Conservation (phyloP, 2,888 invertebrate species). For the Drosophila paramelanica region DNA sequence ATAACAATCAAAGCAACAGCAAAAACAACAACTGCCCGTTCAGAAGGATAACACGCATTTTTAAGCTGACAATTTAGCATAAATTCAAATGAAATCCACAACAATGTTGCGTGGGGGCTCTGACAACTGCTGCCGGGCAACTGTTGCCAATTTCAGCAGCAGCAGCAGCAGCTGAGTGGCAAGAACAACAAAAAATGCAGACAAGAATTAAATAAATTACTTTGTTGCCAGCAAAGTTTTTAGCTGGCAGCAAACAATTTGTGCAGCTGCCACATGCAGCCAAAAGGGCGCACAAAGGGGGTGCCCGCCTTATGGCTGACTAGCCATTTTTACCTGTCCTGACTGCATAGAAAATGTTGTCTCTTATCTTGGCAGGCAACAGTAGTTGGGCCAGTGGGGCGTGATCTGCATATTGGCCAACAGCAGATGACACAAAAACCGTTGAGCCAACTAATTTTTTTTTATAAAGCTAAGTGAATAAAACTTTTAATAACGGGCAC, state of each 20-base stretch:
- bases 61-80: constrained; percentile 73
- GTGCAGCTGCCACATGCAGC: constrained; percentile 66
- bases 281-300: constrained; percentile 22
- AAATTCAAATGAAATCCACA: constrained; percentile 74
- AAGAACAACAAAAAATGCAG: constrained; percentile 31
- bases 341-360: constrained; percentile 49
- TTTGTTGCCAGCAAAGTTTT: constrained; percentile 71
- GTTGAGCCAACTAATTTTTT: constrained; percentile 65
- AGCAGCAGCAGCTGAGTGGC: constrained; percentile 17
- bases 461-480: constrained; percentile 69
- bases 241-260: constrained; percentile 72
- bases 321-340: constrained; percentile 51
- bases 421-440: constrained; percentile 60
- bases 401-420: constrained; percentile 54
- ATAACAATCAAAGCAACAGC: constrained; percentile 17
- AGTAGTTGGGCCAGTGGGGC: constrained; percentile 4
- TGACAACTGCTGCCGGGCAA: constrained; percentile 53
- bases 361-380: constrained; percentile 45
- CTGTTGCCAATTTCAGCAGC: constrained; percentile 65
- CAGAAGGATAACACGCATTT: constrained; percentile 75
- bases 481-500: constrained; percentile 72
- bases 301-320: constrained; percentile 44
- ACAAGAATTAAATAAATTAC: constrained; percentile 75
- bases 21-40: constrained; percentile 39
- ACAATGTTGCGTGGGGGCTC: constrained; percentile 37